phyloP scores from a whole-genome alignment of 1,140 invertebrate genomes.

The Tribolium castaneum region DNA sequence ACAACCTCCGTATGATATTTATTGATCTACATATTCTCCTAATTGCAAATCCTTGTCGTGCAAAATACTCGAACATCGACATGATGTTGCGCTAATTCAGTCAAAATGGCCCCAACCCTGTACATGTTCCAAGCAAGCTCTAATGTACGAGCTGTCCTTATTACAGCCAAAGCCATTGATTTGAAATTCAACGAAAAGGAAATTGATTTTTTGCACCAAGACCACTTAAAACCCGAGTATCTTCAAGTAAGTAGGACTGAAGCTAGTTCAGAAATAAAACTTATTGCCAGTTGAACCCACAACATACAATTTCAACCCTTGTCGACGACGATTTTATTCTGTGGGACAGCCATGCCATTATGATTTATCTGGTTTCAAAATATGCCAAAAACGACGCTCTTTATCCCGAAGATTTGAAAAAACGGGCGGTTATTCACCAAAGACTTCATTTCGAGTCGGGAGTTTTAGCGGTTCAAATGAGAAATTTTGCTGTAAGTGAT shows the following conservation, averaged over 20 bases:
- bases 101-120: conserved; percentile 58
- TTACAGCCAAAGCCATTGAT: conserved; percentile 72
- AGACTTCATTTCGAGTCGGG: conserved; percentile 65
- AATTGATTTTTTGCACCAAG: conserved; percentile 64
- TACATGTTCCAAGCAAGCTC: conserved; percentile 65
- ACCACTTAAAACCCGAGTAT: conserved; percentile 53
- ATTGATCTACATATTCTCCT: too few relatives aligned
- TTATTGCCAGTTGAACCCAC: conserved; percentile 68
- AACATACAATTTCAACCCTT: conserved; percentile 76
- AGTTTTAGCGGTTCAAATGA: conserved; percentile 20
- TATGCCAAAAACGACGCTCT: conserved; percentile 68
- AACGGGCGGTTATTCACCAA: conserved; percentile 68
- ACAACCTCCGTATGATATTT: too few relatives aligned
- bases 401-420: conserved; percentile 70
- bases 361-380: conserved; percentile 68
- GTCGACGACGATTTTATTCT: conserved; percentile 69
- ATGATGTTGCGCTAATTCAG: background rate
- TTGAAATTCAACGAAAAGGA: conserved; percentile 73
- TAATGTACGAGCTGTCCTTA: conserved; percentile 70
- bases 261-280: background rate
- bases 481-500: background rate
- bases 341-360: conserved; percentile 66
- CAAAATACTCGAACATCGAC: background rate
- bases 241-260: background rate
- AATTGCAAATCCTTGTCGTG: background rate